Evolutionary conservation across 2,113 vertebrate genomes (phyloP), one percentile per base, ranked within the genome.

Genomic region (Triplophysa rosa): DNA sequence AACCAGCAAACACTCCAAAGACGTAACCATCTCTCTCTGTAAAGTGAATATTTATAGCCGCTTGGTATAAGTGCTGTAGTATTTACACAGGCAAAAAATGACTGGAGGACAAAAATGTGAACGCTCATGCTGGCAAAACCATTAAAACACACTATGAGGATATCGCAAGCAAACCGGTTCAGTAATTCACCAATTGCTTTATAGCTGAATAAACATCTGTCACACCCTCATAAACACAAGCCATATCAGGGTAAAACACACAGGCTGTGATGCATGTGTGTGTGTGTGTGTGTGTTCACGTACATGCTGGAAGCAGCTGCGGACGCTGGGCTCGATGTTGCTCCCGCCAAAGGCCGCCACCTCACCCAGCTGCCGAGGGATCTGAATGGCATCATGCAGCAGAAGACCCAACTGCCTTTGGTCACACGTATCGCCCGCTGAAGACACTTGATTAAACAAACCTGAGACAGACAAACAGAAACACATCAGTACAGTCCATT

Each of bases 221-320:
- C 45, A 52, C 3, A 69, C 19, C 21, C 40, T 37, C 61, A 56
- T 56, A 56, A 26, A 76, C 40, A 17, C 23, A 54, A 8, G 63
- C 19, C 33, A 14, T 37, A 71, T 58, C 52, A 33, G n/a, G 70
- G 59, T 52, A 21, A 52, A 62, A 33, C 47, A 64, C 42, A 76
- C 12, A 8, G 54, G 17, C 21, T 64, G 24, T 52, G 61, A 26
- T 37, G 17, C 45, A 4, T 75, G 52, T 12, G 52, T 77, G 80
- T 49, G 74, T 75, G 52, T 12, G 52, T 77, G 80, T 49, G 74
- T 78, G 69, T 21, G 26, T 65, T 23, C 37, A 92, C 93, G 10
- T 90, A 98, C 97, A 83, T 98, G 95, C 2, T 97, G 95, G 89
- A 99, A 98, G 90, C 97, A 99, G 90, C 97, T 98, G 69, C 97